Evolutionary conservation across 2,888 invertebrate species (phyloP).

Genomic region (Tineola bisselliella): DNA sequence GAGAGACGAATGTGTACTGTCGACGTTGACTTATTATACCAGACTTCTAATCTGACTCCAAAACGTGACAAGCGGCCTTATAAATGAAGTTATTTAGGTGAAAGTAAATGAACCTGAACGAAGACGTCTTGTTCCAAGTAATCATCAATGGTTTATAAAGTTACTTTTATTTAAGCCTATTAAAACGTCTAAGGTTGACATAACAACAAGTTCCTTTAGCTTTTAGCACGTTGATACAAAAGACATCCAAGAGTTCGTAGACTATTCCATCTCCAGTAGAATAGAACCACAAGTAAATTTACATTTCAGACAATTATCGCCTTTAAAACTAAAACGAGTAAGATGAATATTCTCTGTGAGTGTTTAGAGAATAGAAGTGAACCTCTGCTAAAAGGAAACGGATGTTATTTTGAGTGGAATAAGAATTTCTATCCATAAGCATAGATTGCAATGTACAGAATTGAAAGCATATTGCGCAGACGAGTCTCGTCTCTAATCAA

Average conservation of each 20-base stretch:
- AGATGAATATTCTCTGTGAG: not conserved
- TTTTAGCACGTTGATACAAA: constrained; percentile 36
- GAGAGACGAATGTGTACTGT: too few relatives aligned
- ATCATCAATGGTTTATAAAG: too few relatives aligned
- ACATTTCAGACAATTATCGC: constrained; percentile 21
- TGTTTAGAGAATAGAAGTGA: constrained; percentile 21
- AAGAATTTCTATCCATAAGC: constrained; percentile 60
- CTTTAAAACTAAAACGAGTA: not conserved
- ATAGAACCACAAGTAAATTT: constrained; percentile 24
- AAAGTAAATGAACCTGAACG: too few relatives aligned
- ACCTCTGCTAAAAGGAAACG: constrained; percentile 58
- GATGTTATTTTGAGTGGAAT: constrained; percentile 63
- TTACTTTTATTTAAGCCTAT: too few relatives aligned
- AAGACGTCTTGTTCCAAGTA: too few relatives aligned
- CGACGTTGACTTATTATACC: too few relatives aligned
- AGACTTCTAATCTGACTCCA: too few relatives aligned
- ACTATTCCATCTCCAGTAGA: constrained; percentile 21
- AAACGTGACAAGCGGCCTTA: too few relatives aligned
- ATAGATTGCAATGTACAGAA: constrained; percentile 43
- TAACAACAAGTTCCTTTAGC: constrained; percentile 16
- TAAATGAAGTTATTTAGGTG: too few relatives aligned
- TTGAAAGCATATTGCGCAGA: constrained; percentile 24
- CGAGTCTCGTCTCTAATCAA: constrained; percentile 21
- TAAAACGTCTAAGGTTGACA: not conserved
- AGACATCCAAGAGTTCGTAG: constrained; percentile 20